Percentiles rank a stretch among this genome's conserved stretches.
Evolutionary conservation across 2,888 invertebrate genomes (phyloP).

Genomic region (Cryptus armator): DNA sequence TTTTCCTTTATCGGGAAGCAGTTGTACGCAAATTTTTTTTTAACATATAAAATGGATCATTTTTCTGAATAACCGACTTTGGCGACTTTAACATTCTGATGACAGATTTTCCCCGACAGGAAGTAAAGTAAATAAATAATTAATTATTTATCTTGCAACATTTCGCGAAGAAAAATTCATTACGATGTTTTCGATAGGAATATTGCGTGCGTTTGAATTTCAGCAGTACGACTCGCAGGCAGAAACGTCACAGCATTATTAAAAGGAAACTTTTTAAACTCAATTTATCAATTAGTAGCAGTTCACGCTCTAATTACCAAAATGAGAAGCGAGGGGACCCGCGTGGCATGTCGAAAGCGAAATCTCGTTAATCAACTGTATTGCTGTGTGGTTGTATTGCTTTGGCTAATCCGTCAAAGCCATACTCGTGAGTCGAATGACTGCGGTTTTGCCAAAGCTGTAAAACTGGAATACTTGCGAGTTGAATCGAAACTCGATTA

Average conservation of each 20-base stretch:
- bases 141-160: too few relatives aligned
- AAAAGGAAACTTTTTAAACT: neutral
- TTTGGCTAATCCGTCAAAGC: constrained; percentile 21
- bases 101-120: too few relatives aligned
- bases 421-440: neutral
- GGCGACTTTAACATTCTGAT: too few relatives aligned
- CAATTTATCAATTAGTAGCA: neutral
- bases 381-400: neutral
- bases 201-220: too few relatives aligned
- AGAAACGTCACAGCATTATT: neutral
- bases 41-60: too few relatives aligned
- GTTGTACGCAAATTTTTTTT: too few relatives aligned
- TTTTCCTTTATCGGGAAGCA: too few relatives aligned
- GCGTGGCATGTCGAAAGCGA: neutral
- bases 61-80: too few relatives aligned
- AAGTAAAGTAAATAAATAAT: too few relatives aligned
- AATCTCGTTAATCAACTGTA: constrained; percentile 4
- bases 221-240: neutral
- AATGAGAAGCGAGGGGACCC: neutral
- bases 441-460: neutral
- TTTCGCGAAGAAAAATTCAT: too few relatives aligned
- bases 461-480: constrained; percentile 6
- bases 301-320: neutral
- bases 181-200: too few relatives aligned
- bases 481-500: neutral